phyloP scores from a whole-genome alignment of 2,888 invertebrate species.

The Campaea margaritaria region DNA sequence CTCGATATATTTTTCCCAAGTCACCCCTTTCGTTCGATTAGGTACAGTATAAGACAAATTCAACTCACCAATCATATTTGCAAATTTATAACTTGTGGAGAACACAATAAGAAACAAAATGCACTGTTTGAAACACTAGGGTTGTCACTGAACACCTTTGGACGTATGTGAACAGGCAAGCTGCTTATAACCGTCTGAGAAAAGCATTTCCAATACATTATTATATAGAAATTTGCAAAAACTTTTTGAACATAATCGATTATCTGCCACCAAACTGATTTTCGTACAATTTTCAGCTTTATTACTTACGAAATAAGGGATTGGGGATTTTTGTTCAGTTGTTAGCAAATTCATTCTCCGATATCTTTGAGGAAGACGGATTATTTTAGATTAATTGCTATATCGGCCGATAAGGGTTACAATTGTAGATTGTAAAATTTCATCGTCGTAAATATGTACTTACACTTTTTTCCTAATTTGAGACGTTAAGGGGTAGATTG shows the following conservation, averaged over 20 bases:
- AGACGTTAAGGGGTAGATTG: slow-evolving; percentile 9
- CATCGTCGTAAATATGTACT: slow-evolving; percentile 15
- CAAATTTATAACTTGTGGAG: slow-evolving; percentile 8
- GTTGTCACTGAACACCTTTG: slow-evolving; percentile 13
- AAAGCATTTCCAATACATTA: not conserved
- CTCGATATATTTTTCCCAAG: too few species aligned
- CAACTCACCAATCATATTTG: slow-evolving; percentile 30
- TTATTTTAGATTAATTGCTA: slow-evolving; percentile 19
- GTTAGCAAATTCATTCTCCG: not conserved
- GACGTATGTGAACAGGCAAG: slow-evolving; percentile 23
- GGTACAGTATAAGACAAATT: too few species aligned
- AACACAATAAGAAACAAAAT: slow-evolving; percentile 17
- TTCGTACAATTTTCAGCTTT: slow-evolving; percentile 6
- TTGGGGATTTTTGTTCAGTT: not conserved
- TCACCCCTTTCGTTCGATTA: too few species aligned
- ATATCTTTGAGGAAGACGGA: slow-evolving; percentile 24
- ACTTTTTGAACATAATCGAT: slow-evolving; percentile 1
- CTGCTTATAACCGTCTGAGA: slow-evolving; percentile 28
- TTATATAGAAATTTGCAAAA: slow-evolving; percentile 28
- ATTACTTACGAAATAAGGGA: slow-evolving; percentile 2
- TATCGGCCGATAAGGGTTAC: slow-evolving; percentile 18
- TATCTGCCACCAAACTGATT: not conserved
- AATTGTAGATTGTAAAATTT: slow-evolving; percentile 15
- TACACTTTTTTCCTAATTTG: too few species aligned
- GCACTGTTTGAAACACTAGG: slow-evolving; percentile 10